Conservation (phyloP, 2,888 invertebrate genomes). For the Chloromyia formosa region DNA sequence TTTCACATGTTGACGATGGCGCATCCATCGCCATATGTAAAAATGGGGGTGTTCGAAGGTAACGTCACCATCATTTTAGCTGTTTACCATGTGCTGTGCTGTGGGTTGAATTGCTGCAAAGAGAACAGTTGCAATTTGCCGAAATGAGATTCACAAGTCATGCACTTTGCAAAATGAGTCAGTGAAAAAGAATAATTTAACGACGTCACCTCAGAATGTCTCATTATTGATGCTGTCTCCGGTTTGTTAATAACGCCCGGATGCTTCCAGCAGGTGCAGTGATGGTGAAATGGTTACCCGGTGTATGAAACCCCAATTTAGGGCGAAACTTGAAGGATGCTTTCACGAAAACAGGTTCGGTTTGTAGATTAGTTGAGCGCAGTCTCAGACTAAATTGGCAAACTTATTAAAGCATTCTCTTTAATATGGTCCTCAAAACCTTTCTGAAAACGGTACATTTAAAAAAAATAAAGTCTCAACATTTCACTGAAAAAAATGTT, state of each 20-base stretch:
- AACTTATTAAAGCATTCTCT: no score
- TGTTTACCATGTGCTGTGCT: background rate
- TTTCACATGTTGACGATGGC: background rate
- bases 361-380: no score
- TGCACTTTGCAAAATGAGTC: conserved; percentile 43
- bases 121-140: conserved; percentile 35
- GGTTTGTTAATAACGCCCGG: background rate
- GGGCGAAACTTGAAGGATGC: background rate
- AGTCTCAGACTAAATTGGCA: no score
- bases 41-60: background rate
- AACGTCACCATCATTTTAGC: background rate
- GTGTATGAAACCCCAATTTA: conserved; percentile 3
- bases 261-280: background rate
- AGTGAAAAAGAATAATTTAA: conserved; percentile 44
- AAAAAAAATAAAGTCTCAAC: no score
- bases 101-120: conserved; percentile 11
- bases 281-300: background rate
- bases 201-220: conserved; percentile 13
- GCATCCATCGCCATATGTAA: background rate
- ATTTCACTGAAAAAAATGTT: no score
- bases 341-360: no score
- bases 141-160: conserved; percentile 37
- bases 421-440: no score
- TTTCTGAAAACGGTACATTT: no score
- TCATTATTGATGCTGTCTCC: background rate